Conservation (phyloP, 2,888 invertebrate genomes). For the Chalcosyrphus nemorum region DNA sequence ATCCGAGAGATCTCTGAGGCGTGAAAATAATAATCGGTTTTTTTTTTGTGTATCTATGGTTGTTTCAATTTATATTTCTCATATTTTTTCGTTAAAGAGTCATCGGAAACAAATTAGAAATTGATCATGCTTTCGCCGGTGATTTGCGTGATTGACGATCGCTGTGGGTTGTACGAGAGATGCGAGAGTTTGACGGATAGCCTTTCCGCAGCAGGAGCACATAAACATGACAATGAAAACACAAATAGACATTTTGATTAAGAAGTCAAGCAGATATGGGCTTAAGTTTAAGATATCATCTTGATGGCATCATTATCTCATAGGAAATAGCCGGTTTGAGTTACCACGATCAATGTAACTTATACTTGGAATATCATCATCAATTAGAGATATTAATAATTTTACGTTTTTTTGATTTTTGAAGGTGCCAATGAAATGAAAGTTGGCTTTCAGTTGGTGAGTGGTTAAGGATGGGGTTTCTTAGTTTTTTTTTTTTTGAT, state of each 20-base stretch:
- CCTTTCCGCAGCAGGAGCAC: slow-evolving; percentile 61
- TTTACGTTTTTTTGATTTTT: not conserved
- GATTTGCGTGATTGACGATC: slow-evolving; percentile 60
- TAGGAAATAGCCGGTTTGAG: slow-evolving; percentile 33
- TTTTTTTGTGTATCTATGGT: slow-evolving; percentile 7
- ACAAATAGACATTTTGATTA: slow-evolving; percentile 50
- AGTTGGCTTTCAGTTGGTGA: too few species aligned
- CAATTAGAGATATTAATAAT: not conserved
- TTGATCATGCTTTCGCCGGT: slow-evolving; percentile 56
- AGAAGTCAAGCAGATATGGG: slow-evolving; percentile 39
- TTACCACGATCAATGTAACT: slow-evolving; percentile 24
- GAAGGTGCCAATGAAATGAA: not conserved
- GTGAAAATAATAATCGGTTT: slow-evolving; percentile 66
- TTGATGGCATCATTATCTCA: slow-evolving; percentile 63
- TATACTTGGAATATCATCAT: not conserved
- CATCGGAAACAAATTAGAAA: slow-evolving; percentile 66
- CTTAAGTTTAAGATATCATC: slow-evolving; percentile 33
- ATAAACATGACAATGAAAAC: slow-evolving; percentile 60
- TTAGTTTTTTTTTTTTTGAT: not conserved
- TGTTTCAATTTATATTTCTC: slow-evolving; percentile 52
- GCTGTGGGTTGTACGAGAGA: slow-evolving; percentile 13
- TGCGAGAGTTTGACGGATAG: slow-evolving; percentile 46
- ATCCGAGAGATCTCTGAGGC: slow-evolving; percentile 52
- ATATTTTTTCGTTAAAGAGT: slow-evolving; percentile 57
- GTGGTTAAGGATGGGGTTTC: not conserved